These are phyloP conservation scores for Chalcosyrphus nemorum DNA, from an alignment of 2,888 invertebrate genomes.

Conservation along the genomic window DNA sequence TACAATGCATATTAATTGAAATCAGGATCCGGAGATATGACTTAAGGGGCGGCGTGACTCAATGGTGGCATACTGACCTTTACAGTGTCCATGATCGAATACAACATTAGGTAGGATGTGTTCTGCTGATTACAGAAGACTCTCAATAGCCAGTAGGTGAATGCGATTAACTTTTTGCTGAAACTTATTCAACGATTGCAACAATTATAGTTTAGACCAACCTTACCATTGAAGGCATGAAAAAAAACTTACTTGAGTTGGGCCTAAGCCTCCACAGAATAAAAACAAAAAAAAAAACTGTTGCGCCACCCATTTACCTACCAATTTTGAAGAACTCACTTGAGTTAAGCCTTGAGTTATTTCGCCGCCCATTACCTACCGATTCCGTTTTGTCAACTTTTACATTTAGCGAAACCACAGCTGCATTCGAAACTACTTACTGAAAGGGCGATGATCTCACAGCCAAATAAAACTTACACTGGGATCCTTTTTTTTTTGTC, in stretches of 20 bases:
- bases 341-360: neutral
- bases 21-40: neutral
- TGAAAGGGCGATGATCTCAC: constrained; percentile 9
- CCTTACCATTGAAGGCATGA: constrained; percentile 38
- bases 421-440: constrained; percentile 57
- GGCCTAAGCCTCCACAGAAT: neutral
- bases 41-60: constrained; percentile 37
- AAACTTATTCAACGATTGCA: constrained; percentile 38
- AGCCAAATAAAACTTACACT: constrained; percentile 46
- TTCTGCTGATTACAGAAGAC: constrained; percentile 33
- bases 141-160: constrained; percentile 33
- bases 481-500: constrained; percentile 37
- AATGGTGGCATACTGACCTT: constrained; percentile 62
- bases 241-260: constrained; percentile 59
- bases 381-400: constrained; percentile 31
- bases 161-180: constrained; percentile 30
- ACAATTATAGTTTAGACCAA: constrained; percentile 1
- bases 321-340: constrained; percentile 14
- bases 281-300: constrained; percentile 11
- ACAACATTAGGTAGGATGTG: constrained; percentile 15
- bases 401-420: constrained; percentile 23
- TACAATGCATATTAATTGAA: neutral
- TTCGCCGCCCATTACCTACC: constrained; percentile 51
- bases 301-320: constrained; percentile 30
- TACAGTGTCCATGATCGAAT: constrained; percentile 32